Evolutionary conservation across 2,797 vertebrate species (phyloP), one percentile per base, ranked within the genome.

Genomic region (Chaetodon trifasciatus): DNA sequence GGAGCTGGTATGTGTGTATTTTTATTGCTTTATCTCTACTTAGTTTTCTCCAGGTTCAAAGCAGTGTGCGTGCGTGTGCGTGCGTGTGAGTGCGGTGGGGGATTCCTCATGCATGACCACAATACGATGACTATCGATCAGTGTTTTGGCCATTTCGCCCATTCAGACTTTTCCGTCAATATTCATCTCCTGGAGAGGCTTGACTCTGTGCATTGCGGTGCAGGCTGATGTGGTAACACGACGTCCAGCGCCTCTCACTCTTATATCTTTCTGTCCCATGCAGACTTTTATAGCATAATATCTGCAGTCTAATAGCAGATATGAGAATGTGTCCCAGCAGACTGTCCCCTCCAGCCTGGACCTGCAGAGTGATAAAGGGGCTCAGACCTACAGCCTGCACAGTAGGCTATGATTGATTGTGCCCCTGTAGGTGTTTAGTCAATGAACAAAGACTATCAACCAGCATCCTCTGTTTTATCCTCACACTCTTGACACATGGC

Each of bases 1-100:
- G 71, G 96, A 96, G 71, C 94, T 93, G 95, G 96, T 96, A 94
- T 82, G 94, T 89, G 47, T 63, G 32, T 53, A 23, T 10, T 68
- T 28, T 19, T 35, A 44, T 76, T 80, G 3, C 78, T 88, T 69
- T 7, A 57, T 58, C 1, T 44, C 5, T 32, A 78, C 56, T 71
- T 65, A 1, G 24, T 39, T 60, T 50, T 24, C 28, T 17, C 24
- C 28, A 37, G 13, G 76, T 80, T 72, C 23, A 47, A 21, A 65
- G 61, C 75, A 68, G 37, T 69, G 63, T 13, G 42, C 13, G 35
- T n/a, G n/a, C n/a, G n/a, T n/a, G n/a, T n/a, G n/a, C n/a, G n/a
- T 61, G 65, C 28, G 61, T 44, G 53, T 42, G 50, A 56, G 53
- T 50, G 32, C 62, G 62, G 23, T 15, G 61, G 58, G 74, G 52